A percentile compares a stretch with the other conserved stretches of the same genome.
Evolutionary conservation across 2,888 invertebrate genomes (phyloP).

Genomic region (Pycnomerus fuliginosus): DNA sequence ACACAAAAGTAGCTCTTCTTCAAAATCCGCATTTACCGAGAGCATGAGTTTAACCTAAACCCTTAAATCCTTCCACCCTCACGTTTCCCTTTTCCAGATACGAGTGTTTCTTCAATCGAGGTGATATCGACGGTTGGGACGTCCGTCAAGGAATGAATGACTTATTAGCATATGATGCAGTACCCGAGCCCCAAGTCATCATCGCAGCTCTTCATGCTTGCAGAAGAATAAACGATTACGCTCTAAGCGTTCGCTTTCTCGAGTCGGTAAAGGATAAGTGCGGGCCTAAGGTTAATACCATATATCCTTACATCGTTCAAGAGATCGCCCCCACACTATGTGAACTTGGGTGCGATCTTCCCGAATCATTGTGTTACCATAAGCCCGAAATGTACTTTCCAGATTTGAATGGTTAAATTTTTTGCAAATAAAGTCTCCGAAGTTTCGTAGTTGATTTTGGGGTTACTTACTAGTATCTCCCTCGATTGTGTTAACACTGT

Average conservation of each 20-base stretch:
- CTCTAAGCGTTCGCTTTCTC: slow-evolving; percentile 71
- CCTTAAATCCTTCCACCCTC: neutral
- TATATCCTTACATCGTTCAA: slow-evolving; percentile 85
- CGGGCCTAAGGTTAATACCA: slow-evolving; percentile 67
- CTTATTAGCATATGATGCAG: slow-evolving; percentile 58
- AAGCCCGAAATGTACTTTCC: slow-evolving; percentile 76
- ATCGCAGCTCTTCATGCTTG: slow-evolving; percentile 63
- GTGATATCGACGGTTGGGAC: slow-evolving; percentile 86
- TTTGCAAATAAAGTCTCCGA: slow-evolving; percentile 3
- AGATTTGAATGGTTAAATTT: neutral
- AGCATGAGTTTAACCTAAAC: too few species aligned
- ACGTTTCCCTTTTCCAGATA: slow-evolving; percentile 56
- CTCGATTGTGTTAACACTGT: slow-evolving; percentile 41
- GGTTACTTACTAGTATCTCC: slow-evolving; percentile 40
- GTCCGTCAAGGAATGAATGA: slow-evolving; percentile 59
- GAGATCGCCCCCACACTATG: slow-evolving; percentile 87
- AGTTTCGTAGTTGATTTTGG: slow-evolving; percentile 1
- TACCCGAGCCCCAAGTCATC: slow-evolving; percentile 62
- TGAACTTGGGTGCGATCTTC: slow-evolving; percentile 91
- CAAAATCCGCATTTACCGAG: too few species aligned
- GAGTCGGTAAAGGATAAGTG: slow-evolving; percentile 91
- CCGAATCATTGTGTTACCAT: slow-evolving; percentile 94
- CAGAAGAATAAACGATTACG: slow-evolving; percentile 65
- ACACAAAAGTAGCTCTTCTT: too few species aligned
- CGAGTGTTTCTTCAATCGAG: slow-evolving; percentile 77